Conservation (phyloP, 2,797 vertebrate species). For the Myioborus melanocephalus region DNA sequence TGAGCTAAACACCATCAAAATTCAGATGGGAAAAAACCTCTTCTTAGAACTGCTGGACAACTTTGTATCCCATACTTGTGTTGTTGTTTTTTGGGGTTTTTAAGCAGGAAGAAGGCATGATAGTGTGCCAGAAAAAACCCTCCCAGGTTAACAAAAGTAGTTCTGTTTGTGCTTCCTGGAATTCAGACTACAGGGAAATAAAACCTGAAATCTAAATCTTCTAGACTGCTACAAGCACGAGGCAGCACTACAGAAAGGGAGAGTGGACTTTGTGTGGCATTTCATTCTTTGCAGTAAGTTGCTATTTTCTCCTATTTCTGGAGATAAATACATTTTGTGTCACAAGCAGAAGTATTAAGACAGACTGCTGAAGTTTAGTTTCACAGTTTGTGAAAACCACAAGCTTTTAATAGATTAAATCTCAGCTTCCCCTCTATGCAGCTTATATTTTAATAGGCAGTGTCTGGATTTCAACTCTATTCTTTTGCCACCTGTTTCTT, state of each 20-base stretch:
- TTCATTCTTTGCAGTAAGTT: neutral
- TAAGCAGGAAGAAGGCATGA: neutral
- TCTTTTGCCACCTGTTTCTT: neutral
- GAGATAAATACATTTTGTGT: neutral
- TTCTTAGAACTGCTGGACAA: neutral
- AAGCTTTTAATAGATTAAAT: neutral
- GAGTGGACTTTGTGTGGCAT: neutral
- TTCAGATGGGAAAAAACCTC: neutral
- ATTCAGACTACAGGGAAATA: neutral
- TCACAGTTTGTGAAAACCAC: neutral
- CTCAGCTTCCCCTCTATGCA: neutral
- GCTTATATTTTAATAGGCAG: neutral
- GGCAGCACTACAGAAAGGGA: neutral
- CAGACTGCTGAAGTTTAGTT: neutral
- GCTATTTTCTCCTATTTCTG: neutral
- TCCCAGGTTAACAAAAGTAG: neutral
- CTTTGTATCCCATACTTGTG: neutral
- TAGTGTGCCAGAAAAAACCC: neutral
- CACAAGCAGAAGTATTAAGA: conserved; percentile 5
- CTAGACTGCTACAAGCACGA: neutral
- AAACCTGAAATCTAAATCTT: neutral
- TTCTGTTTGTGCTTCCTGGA: conserved; percentile 22
- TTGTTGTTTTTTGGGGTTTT: neutral
- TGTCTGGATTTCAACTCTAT: neutral
- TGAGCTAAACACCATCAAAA: neutral